Base-by-base conservation (phyloP, 2,113 vertebrate species). In the Herpailurus yagouaroundi region DNA sequence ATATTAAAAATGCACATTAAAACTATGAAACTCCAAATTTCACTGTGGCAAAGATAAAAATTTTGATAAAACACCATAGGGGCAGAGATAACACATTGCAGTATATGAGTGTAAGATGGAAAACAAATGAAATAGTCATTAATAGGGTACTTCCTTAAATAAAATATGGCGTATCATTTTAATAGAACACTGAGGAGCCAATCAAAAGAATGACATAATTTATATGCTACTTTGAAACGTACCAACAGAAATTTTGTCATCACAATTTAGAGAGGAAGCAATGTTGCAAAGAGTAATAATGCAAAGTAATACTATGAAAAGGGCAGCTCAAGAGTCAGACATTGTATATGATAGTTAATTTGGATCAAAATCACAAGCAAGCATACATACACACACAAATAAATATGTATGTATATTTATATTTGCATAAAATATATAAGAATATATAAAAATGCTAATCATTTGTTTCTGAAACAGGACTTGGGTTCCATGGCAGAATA, bases 1-100 rank as follows among this genome's bases (percentile, higher is more conserved):
- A 88, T 60, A 60, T 69, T 92, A 71, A 83, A 89, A 97, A 84
- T 69, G 15, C 41, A 68, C 80, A 81, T 57, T 48, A 57, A 81
- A 91, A 93, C 25, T 29, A 57, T 52, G 29, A 55, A 84, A 45
- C 18, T 52, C 12, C 7, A 19, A 80, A n/a, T 73, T 69, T 73
- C 25, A 55, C 25, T 29, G 13, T 31, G 33, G 15, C 25, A 83
- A 88, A 76, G 19, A 66, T 85, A 25, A 76, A 12, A 74, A 38
- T 45, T 41, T 50, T 81, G 33, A 23, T 33, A 38, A n/a, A 55
- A 7, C 25, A 73, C 50, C 68, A 5, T 52, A 1, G 4, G 19
- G 31, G 1, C 6, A 85, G 66, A 57, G 5, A 45, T 52, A 50
- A 52, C 64, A 60, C 7, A 36, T 4, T 73, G 45, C 6, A n/a